Evolutionary conservation across 1,140 invertebrate species (phyloP).

Genomic region (Zophobas atratus): DNA sequence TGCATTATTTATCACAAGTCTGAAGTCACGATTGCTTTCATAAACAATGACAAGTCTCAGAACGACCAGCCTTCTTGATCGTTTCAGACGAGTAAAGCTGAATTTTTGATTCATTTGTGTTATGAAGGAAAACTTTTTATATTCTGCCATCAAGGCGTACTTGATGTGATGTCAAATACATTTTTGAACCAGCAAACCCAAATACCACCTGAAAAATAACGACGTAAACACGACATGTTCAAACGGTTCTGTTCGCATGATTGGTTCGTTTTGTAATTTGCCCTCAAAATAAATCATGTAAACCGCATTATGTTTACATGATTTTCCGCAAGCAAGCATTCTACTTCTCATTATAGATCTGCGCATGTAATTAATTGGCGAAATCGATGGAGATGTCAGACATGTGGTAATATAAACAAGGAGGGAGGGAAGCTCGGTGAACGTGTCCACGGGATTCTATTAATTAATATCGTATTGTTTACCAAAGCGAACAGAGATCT

Average conservation of each 20-base stretch:
- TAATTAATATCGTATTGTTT: conserved; percentile 38
- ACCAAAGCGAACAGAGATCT: conserved; percentile 5
- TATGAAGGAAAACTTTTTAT: conserved; percentile 20
- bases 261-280: conserved; percentile 17
- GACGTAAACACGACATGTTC: conserved; percentile 14
- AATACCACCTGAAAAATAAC: conserved; percentile 33
- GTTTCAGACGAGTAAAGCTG: conserved; percentile 27
- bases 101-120: conserved; percentile 46
- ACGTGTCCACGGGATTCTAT: conserved; percentile 32
- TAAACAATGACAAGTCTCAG: conserved; percentile 46
- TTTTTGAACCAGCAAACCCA: conserved; percentile 16
- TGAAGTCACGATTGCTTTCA: conserved; percentile 47
- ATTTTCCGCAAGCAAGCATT: conserved; percentile 5
- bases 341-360: conserved; percentile 17
- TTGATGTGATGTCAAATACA: conserved; percentile 16
- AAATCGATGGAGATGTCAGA: conserved; percentile 38
- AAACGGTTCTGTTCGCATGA: background rate
- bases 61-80: conserved; percentile 33
- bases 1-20: conserved; percentile 20
- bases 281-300: background rate
- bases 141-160: background rate
- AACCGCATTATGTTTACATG: conserved; percentile 7
- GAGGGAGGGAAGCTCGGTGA: conserved; percentile 22
- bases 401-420: conserved; percentile 37
- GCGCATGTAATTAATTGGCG: conserved; percentile 34